A percentile compares a stretch with the other conserved stretches of the same genome.
phyloP scores from a whole-genome alignment of 2,113 vertebrate species.

The Periophthalmus modestus region DNA sequence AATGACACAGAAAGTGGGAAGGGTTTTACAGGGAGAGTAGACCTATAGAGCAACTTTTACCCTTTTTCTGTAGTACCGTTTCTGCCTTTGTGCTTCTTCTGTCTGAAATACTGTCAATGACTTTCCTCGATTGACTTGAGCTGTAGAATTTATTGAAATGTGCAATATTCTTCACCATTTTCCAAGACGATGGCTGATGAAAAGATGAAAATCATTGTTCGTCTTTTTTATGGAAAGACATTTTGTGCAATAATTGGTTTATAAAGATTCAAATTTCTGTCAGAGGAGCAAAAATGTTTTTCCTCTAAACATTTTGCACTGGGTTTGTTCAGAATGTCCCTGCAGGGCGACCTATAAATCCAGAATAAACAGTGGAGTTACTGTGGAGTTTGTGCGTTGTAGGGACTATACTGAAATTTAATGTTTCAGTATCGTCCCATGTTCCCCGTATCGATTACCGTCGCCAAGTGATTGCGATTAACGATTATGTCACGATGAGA shows the following conservation, averaged over 20 bases:
- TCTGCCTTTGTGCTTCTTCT: neutral
- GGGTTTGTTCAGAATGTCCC: neutral
- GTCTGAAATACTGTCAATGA: neutral
- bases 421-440: too few relatives aligned
- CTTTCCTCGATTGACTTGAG: neutral
- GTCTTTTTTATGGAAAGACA: neutral
- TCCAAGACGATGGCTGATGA: neutral
- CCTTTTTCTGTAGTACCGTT: neutral
- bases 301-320: neutral
- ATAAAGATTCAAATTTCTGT: neutral
- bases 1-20: constrained; percentile 6
- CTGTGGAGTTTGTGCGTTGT: neutral
- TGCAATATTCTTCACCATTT: neutral
- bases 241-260: neutral
- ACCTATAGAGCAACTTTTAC: neutral
- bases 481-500: too few relatives aligned
- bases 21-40: neutral
- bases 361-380: neutral
- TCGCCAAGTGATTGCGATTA: too few relatives aligned
- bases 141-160: neutral
- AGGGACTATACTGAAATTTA: too few relatives aligned
- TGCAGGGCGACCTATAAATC: neutral
- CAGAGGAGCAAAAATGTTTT: neutral
- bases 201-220: neutral
- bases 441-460: too few relatives aligned